Evolutionary conservation across 2,797 vertebrate species (phyloP), one percentile per base, ranked within the genome.

Genomic region (Syndactyla subalaris): DNA sequence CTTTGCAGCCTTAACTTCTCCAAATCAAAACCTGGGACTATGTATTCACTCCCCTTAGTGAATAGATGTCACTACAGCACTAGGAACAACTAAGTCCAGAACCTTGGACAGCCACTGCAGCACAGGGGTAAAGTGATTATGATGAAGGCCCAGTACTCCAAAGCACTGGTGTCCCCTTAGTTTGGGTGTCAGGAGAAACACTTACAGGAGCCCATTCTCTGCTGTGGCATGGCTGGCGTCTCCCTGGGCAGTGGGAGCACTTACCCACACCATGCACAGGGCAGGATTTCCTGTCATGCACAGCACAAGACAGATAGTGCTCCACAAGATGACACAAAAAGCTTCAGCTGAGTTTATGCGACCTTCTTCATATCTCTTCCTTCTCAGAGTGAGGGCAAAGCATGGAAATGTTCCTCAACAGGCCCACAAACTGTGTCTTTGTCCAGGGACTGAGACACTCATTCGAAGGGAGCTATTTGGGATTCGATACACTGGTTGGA

Each of bases 231-330:
- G 14, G 59, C 34, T 1, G 3, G 22, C 3, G 0, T 32, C 24
- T 59, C 32, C 22, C n/a, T 2, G 2, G 76, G 54, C 66, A 49
- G 24, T 7, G 38, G 34, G 45, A 65, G 12, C 32, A 27, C 32
- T 41, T 51, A 29, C 24, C 24, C 16, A 20, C 6, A 2, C 49
- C 0, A 0, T 6, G n/a, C 17, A 39, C 5, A 5, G 66, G 81
- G 16, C 34, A 74, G 41, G 41, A 32, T 39, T 39, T 57, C 43
- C 29, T 0, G 1, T 13, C 58, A 29, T 13, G 27, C 48, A 73
- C 62, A 79, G 63, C 68, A 27, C 34, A 20, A 51, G 38, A 49
- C 3, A 10, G 39, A 72, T 39, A 22, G 19, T 52, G 62, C 24
- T 78, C 76, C 22, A 5, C 7, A 70, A 61, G 38, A 34, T 20